Base-by-base conservation (phyloP, 2,888 invertebrate species). In the Carpatolechia fugitivella region DNA sequence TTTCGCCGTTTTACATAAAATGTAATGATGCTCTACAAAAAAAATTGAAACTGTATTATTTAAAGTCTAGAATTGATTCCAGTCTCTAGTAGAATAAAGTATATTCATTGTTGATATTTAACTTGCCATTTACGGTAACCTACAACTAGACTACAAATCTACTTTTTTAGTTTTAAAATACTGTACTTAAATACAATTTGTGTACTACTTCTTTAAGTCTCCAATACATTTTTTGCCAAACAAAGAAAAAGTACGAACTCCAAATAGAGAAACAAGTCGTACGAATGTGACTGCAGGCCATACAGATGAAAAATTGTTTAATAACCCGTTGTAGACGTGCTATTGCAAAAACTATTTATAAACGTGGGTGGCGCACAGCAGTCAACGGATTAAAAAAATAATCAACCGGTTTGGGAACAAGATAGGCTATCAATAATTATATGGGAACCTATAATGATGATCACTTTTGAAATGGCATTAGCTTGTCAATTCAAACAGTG, bases 401-500 rank as follows among this genome's bases (percentile, higher is more conserved):
- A 11, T 24, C 8, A n/a, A n/a, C 44, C n/a, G 44, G 24, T 44
- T 29, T 20, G 1, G 11, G 44, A 44, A 29, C 44, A 29, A 44
- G 44, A 44, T 44, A 20, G 44, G 44, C 44, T 29, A 44, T 44
- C 44, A 44, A 44, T 44, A 29, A 44, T 44, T 44, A 44, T 44
- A 44, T 29, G 13, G 29, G 44, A 44, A 44, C 20, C 44, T 44
- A 29, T 41, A 76, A 70, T 66, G 70, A 55, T 69, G 63, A 75
- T 75, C 72, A 66, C 70, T 72, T 73, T 69, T 74, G 72, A 72
- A 76, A 69, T 61, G 67, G 68, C 68, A 81, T 81, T 80, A 80
- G 78, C 72, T 75, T 78, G 78, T 78, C 80, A 77, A 74, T 77
- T 78, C 80, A 77, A 74, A 77, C 63, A 64, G 60, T 68, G 69